Percentiles rank a stretch among this genome's conserved stretches.
Evolutionary conservation across 2,888 invertebrate genomes (phyloP).

Genomic region (Perdita meconis): DNA sequence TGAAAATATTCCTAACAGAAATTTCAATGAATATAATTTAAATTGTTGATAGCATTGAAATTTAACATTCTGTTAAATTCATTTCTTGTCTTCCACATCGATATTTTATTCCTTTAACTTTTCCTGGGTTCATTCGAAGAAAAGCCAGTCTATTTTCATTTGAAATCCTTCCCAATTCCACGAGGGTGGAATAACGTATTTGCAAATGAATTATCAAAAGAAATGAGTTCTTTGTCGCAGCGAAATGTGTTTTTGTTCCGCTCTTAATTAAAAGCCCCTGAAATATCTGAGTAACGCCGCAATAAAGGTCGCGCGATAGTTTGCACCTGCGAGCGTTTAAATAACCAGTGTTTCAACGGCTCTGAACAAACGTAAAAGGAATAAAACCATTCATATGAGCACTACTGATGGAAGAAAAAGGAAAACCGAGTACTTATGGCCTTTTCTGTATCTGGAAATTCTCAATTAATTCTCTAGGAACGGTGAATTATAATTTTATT

Average conservation of each 20-base stretch:
- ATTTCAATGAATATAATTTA: too few relatives aligned
- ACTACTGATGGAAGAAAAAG: background rate
- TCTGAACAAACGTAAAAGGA: background rate
- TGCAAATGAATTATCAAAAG: constrained; percentile 7
- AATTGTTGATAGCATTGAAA: too few relatives aligned
- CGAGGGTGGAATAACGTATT: background rate
- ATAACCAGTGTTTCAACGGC: constrained; percentile 25
- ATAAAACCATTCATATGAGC: constrained; percentile 5
- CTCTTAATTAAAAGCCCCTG: constrained; percentile 51
- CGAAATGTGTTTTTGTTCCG: background rate
- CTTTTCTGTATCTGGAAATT: constrained; percentile 6
- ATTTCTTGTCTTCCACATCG: too few relatives aligned
- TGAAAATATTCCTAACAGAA: too few relatives aligned
- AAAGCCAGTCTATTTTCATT: too few relatives aligned
- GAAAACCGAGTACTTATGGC: background rate
- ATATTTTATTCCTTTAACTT: too few relatives aligned
- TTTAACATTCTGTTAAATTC: too few relatives aligned
- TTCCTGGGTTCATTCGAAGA: too few relatives aligned
- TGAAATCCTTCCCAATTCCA: background rate
- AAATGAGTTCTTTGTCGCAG: background rate
- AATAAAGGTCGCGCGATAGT: constrained; percentile 37
- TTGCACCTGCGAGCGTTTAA: constrained; percentile 49
- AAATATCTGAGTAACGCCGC: constrained; percentile 30
- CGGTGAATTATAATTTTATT: background rate
- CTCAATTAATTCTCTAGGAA: constrained; percentile 10